A percentile compares a stretch with the other conserved stretches of the same genome.
Conservation (phyloP, 2,797 vertebrate genomes). For the Craterocephalus amniculus region DNA sequence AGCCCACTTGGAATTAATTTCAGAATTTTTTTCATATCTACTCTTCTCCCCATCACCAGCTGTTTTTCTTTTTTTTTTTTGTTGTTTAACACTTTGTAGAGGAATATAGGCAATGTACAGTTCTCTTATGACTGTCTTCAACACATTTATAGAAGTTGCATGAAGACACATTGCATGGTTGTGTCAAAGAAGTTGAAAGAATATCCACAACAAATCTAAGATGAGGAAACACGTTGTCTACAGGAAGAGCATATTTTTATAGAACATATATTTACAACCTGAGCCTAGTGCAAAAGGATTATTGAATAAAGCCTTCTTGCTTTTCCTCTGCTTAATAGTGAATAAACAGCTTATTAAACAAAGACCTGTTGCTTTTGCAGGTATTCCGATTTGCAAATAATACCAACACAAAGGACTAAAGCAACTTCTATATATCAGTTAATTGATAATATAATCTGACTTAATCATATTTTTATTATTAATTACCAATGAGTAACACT, state of each 20-base stretch:
- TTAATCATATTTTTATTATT: too few relatives aligned
- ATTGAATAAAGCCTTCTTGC: neutral
- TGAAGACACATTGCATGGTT: neutral
- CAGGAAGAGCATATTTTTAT: neutral
- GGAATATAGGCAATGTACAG: neutral
- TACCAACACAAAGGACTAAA: neutral
- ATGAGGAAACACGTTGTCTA: neutral
- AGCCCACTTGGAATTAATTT: neutral
- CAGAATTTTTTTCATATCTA: slow-evolving; percentile 5
- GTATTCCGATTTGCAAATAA: too few relatives aligned
- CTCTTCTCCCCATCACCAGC: neutral
- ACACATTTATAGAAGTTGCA: neutral
- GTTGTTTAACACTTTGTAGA: neutral
- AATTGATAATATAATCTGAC: too few relatives aligned
- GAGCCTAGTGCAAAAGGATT: neutral
- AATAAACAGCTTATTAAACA: neutral
- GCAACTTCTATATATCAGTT: neutral
- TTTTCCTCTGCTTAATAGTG: neutral
- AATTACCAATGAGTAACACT: too few relatives aligned
- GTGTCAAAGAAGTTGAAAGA: neutral
- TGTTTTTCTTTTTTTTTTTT: neutral
- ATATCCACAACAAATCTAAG: neutral
- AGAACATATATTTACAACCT: neutral
- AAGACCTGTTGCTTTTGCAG: neutral
- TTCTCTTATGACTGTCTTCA: neutral